Conservation (phyloP, 1,140 invertebrate genomes). For the Pseudomyrmex gracilis region DNA sequence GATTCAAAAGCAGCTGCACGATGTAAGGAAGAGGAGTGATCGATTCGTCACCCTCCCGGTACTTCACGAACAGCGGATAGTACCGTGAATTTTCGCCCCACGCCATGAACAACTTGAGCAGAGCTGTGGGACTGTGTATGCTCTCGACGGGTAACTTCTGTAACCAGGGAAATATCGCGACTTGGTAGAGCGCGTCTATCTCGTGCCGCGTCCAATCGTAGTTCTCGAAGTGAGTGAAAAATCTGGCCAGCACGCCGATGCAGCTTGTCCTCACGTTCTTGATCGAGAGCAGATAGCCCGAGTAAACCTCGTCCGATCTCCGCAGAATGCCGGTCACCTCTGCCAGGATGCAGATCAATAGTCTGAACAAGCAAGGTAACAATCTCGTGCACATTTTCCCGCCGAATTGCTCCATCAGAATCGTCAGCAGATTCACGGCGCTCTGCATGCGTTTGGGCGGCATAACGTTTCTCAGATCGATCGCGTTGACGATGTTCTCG, state of each 20-base stretch:
- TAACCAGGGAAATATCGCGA: constrained; percentile 93
- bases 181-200: constrained; percentile 91
- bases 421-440: constrained; percentile 91
- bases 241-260: constrained; percentile 88
- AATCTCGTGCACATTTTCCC: constrained; percentile 89
- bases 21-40: constrained; percentile 88
- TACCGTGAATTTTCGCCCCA: constrained; percentile 93
- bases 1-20: constrained; percentile 89
- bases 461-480: constrained; percentile 88
- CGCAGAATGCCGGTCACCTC: constrained; percentile 88
- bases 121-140: constrained; percentile 92
- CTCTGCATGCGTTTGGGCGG: constrained; percentile 91
- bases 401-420: constrained; percentile 94
- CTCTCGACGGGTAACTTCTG: constrained; percentile 92
- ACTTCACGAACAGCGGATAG: constrained; percentile 90
- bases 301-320: constrained; percentile 86
- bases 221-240: constrained; percentile 92
- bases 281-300: constrained; percentile 88
- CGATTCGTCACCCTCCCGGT: constrained; percentile 81
- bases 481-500: constrained; percentile 81
- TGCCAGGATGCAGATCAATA: constrained; percentile 90
- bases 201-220: constrained; percentile 91
- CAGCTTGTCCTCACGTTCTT: constrained; percentile 89
- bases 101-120: constrained; percentile 91
- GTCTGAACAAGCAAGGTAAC: constrained; percentile 89